A percentile compares a stretch with the other conserved stretches of the same genome.
Conservation (phyloP, 2,888 invertebrate species). For the Eueremaeus valkanovi region DNA sequence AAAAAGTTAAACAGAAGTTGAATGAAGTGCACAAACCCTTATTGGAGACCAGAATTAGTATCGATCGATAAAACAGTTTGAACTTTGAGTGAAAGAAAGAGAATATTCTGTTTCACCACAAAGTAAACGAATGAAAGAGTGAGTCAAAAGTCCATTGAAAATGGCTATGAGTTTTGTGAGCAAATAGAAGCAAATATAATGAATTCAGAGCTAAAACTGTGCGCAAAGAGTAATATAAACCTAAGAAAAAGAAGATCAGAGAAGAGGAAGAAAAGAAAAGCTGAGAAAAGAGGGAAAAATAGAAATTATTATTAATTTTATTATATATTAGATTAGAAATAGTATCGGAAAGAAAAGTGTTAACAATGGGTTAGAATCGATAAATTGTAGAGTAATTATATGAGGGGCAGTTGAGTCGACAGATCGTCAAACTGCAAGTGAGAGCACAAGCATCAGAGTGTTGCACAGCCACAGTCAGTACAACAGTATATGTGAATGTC, state of each 20-base stretch:
- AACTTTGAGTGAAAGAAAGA: neutral
- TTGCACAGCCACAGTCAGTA: neutral
- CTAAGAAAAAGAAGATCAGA: no score
- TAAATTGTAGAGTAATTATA: neutral
- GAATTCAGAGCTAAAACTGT: neutral
- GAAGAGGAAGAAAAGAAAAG: neutral
- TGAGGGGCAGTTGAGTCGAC: neutral
- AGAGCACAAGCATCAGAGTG: no score
- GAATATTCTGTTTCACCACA: neutral
- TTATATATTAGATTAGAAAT: neutral
- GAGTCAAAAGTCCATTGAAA: neutral
- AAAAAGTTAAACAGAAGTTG: neutral
- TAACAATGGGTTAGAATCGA: neutral
- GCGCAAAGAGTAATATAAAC: neutral
- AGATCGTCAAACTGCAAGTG: neutral
- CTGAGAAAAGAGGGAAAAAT: neutral
- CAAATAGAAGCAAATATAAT: neutral
- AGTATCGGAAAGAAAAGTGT: neutral
- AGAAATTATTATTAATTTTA: neutral
- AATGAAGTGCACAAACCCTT: neutral
- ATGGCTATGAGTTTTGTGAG: neutral
- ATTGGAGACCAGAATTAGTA: neutral
- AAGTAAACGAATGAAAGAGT: neutral
- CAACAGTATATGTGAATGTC: neutral
- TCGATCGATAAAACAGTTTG: slow-evolving; percentile 4